Conservation (phyloP, 2,888 invertebrate species). For the Mechanitis mazaeus region DNA sequence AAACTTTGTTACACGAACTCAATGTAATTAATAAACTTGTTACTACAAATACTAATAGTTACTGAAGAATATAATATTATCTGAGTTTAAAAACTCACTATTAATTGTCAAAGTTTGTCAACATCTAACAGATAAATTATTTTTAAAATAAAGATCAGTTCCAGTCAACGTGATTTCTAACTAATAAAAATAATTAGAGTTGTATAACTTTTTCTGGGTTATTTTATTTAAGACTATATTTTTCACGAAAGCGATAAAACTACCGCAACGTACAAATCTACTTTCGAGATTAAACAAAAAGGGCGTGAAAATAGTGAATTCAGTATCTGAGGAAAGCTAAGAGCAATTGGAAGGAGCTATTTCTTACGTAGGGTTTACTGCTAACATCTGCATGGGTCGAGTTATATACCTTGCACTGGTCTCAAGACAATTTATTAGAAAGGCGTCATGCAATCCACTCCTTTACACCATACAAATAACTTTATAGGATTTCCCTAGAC, state of each 20-base stretch:
- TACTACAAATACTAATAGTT: constrained; percentile 34
- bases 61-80: constrained; percentile 42
- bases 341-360: constrained; percentile 59
- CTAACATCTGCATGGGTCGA: constrained; percentile 66
- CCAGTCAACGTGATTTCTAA: constrained; percentile 15
- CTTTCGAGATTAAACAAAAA: constrained; percentile 57
- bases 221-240: constrained; percentile 18
- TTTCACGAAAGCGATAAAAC: constrained; percentile 32
- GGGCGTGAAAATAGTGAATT: constrained; percentile 44
- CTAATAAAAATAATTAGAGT: not conserved
- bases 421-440: constrained; percentile 75
- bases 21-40: constrained; percentile 59
- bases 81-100: constrained; percentile 34
- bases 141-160: constrained; percentile 7
- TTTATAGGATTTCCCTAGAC: constrained; percentile 32
- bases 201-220: not conserved
- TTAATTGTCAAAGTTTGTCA: constrained; percentile 52
- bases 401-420: constrained; percentile 68
- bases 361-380: constrained; percentile 59
- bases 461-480: constrained; percentile 51
- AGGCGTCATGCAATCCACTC: constrained; percentile 75
- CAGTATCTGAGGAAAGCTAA: constrained; percentile 48
- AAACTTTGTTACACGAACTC: constrained; percentile 42
- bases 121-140: constrained; percentile 14
- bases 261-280: constrained; percentile 42